These are phyloP conservation scores for Dynastes tityus DNA, from an alignment of 2,888 invertebrate species.

Conservation along the genomic window DNA sequence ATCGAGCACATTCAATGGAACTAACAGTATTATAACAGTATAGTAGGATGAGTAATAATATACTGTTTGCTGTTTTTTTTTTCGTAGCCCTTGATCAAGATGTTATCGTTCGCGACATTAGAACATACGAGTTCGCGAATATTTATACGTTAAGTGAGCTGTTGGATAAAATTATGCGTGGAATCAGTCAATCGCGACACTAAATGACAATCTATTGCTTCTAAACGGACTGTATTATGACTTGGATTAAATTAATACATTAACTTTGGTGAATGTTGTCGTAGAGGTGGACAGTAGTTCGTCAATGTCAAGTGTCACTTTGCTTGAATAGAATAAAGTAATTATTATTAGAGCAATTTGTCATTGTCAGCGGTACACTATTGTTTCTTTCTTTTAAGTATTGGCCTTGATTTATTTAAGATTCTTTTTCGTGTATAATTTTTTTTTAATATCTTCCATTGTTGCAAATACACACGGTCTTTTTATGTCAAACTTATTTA, in stretches of 20 bases:
- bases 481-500: too few relatives aligned
- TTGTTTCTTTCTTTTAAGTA: background rate
- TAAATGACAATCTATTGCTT: constrained; percentile 6
- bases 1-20: constrained; percentile 29
- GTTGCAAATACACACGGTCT: background rate
- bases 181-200: constrained; percentile 8
- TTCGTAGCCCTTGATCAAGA: constrained; percentile 12
- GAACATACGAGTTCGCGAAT: background rate
- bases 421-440: background rate
- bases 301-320: background rate
- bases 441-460: background rate
- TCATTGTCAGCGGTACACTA: constrained; percentile 1
- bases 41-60: constrained; percentile 5
- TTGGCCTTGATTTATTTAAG: background rate
- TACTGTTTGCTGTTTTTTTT: constrained; percentile 4
- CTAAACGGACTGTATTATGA: constrained; percentile 4
- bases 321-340: constrained; percentile 1
- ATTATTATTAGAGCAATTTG: background rate
- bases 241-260: background rate
- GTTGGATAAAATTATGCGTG: background rate
- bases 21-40: constrained; percentile 21
- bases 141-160: background rate
- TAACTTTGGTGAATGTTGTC: background rate
- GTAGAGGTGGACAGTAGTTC: constrained; percentile 27
- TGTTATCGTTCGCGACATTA: constrained; percentile 3